Percentiles rank a stretch among this genome's conserved stretches.
Evolutionary conservation across 2,797 vertebrate species (phyloP).

Genomic region (Sebastes alutus): DNA sequence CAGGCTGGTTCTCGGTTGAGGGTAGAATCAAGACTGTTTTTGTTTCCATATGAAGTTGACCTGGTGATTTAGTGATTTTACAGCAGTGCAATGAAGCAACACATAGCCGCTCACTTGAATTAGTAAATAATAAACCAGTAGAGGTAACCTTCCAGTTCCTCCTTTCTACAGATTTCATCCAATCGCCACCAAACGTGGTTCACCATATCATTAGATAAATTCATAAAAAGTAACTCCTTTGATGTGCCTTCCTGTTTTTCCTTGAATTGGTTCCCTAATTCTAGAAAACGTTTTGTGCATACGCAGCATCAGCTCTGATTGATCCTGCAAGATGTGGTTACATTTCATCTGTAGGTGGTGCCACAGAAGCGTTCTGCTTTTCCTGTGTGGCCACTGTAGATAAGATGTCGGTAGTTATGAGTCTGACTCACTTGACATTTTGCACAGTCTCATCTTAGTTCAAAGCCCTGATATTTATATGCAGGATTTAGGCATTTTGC

Average conservation of each 20-base stretch:
- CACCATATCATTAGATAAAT: not conserved
- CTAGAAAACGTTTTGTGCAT: not conserved
- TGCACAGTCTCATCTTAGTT: not conserved
- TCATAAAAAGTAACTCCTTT: not conserved
- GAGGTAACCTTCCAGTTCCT: not conserved
- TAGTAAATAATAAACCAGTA: not conserved
- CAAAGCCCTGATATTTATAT: not conserved
- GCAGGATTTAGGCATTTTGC: not conserved
- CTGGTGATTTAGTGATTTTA: not conserved
- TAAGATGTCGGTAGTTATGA: not conserved
- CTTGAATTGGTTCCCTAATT: not conserved
- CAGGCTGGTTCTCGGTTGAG: not conserved
- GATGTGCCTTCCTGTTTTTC: not conserved
- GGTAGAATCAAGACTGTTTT: not conserved
- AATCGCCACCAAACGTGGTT: not conserved
- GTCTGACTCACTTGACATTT: not conserved
- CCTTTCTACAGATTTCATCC: not conserved
- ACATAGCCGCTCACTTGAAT: not conserved
- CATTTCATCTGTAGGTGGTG: constrained; percentile 1
- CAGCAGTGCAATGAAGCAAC: not conserved
- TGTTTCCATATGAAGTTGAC: not conserved
- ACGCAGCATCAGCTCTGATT: not conserved
- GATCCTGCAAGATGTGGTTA: not conserved
- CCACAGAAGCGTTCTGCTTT: not conserved
- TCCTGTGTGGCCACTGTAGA: not conserved